A percentile compares a stretch with the other conserved stretches of the same genome.
Evolutionary conservation across 2,797 vertebrate species (phyloP).

Genomic region (Strix occidentalis): DNA sequence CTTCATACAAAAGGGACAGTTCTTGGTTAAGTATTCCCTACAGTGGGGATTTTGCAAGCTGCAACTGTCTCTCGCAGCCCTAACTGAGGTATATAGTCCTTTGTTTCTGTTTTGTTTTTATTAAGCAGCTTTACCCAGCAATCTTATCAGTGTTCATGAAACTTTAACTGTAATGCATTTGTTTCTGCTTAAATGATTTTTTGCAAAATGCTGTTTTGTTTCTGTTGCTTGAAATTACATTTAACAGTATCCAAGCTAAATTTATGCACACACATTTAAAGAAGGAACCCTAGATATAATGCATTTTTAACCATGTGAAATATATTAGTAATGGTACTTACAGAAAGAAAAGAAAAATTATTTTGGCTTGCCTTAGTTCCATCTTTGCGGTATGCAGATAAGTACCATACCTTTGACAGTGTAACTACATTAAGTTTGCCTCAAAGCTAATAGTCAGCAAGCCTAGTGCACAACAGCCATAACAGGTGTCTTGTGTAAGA

Average conservation of each 20-base stretch:
- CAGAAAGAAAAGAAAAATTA: conserved; percentile 18
- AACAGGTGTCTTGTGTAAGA: background rate
- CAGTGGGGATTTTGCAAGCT: background rate
- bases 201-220: conserved; percentile 44
- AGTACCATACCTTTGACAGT: conserved; percentile 25
- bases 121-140: background rate
- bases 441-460: background rate
- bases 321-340: conserved; percentile 60
- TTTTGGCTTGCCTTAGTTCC: conserved; percentile 49
- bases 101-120: conserved; percentile 10
- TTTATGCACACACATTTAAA: conserved; percentile 24
- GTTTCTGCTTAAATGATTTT: conserved; percentile 37
- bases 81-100: background rate
- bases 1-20: background rate
- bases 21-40: background rate
- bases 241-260: conserved; percentile 27
- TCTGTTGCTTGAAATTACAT: conserved; percentile 32
- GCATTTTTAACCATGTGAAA: conserved; percentile 54
- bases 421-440: conserved; percentile 3
- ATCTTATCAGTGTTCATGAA: conserved; percentile 37
- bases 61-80: background rate
- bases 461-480: background rate
- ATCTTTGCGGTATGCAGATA: conserved; percentile 27
- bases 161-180: conserved; percentile 41
- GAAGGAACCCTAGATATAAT: conserved; percentile 25